Conservation (phyloP, 2,888 invertebrate species). For the Calliopum simillimum region DNA sequence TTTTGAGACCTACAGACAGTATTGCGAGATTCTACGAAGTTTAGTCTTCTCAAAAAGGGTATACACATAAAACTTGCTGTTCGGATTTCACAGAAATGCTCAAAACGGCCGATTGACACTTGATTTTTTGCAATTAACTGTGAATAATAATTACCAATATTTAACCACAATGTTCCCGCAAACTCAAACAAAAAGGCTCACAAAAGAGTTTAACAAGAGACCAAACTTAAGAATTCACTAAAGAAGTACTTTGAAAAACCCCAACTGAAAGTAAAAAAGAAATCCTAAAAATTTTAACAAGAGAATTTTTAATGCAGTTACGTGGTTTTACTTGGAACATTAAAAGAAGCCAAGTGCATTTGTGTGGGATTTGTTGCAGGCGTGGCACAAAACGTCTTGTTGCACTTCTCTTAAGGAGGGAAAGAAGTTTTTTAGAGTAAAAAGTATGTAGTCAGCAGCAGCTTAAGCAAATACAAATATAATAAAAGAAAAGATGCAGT, state of each 20-base stretch:
- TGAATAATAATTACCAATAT: no score
- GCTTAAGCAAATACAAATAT: background rate
- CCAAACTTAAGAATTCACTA: background rate
- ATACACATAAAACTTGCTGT: no score
- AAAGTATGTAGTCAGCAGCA: background rate
- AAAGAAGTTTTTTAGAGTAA: no score
- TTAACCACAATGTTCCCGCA: background rate
- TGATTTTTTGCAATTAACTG: no score
- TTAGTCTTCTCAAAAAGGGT: no score
- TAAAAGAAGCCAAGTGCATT: background rate
- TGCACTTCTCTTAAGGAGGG: background rate
- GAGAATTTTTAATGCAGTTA: conserved; percentile 8
- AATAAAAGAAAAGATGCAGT: background rate
- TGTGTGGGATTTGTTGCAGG: background rate
- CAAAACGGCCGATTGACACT: no score
- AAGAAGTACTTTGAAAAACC: background rate
- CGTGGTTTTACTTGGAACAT: conserved; percentile 15
- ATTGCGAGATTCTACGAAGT: no score
- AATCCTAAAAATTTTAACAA: conserved; percentile 1
- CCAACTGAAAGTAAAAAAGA: background rate
- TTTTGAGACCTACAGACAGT: no score
- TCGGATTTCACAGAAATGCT: no score
- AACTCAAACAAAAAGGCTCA: background rate
- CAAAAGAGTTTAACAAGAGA: background rate
- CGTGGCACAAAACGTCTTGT: background rate